A percentile compares a stretch with the other conserved stretches of the same genome.
phyloP scores from a whole-genome alignment of 2,888 invertebrate genomes.

The Lithophane socia region DNA sequence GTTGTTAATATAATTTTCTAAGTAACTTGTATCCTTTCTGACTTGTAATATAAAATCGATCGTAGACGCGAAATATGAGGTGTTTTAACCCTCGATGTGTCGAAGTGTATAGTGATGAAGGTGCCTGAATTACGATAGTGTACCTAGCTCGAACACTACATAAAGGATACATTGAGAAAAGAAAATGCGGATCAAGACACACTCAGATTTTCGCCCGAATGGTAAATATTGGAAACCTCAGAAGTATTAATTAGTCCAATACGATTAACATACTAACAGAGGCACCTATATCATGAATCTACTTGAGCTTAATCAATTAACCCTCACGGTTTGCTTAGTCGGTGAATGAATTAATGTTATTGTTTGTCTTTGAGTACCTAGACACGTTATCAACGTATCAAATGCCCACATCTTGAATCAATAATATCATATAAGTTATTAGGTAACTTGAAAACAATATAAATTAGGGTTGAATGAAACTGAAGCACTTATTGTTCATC shows the following conservation, averaged over 20 bases:
- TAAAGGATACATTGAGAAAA: constrained; percentile 90
- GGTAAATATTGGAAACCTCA: constrained; percentile 78
- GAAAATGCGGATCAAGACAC: constrained; percentile 90
- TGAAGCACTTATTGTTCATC: constrained; percentile 30
- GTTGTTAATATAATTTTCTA: constrained; percentile 88
- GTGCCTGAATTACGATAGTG: constrained; percentile 82
- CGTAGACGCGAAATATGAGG: constrained; percentile 86
- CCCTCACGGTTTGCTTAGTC: background rate
- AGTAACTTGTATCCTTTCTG: constrained; percentile 90
- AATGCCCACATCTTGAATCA: constrained; percentile 15
- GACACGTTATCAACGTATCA: background rate
- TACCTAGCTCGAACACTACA: constrained; percentile 83
- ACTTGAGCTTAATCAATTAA: constrained; percentile 13
- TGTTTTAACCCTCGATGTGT: constrained; percentile 80
- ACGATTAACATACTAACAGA: constrained; percentile 28
- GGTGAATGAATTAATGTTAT: constrained; percentile 14
- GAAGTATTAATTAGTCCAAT: constrained; percentile 33
- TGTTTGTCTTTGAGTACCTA: constrained; percentile 16
- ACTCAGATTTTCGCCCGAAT: constrained; percentile 88
- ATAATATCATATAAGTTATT: background rate
- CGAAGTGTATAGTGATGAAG: constrained; percentile 87
- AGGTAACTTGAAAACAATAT: constrained; percentile 10
- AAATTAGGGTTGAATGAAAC: constrained; percentile 23
- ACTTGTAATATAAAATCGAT: constrained; percentile 78
- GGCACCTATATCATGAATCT: background rate